Evolutionary conservation across 2,888 invertebrate species (phyloP).

Genomic region (Dione vanillae): DNA sequence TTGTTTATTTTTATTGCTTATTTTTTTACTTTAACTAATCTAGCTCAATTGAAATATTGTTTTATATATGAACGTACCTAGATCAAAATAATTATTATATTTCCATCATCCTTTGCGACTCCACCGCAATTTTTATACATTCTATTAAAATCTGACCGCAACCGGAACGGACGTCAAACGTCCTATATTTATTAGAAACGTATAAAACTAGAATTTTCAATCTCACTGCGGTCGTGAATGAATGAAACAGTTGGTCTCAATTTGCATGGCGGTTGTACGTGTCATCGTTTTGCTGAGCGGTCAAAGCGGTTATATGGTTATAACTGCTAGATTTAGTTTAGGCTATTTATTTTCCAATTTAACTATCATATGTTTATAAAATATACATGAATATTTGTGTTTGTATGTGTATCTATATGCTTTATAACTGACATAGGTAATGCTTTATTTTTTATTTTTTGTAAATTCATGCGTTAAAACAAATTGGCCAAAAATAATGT

Average conservation of each 20-base stretch:
- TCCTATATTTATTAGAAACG: conserved; percentile 26
- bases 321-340: conserved; percentile 17
- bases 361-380: not conserved
- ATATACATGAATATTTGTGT: too few relatives aligned
- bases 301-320: conserved; percentile 10
- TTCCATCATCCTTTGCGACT: not conserved
- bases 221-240: conserved; percentile 37
- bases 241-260: conserved; percentile 52
- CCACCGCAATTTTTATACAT: not conserved
- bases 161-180: conserved; percentile 9
- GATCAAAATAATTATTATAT: not conserved
- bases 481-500: too few relatives aligned
- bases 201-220: conserved; percentile 37
- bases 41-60: too few relatives aligned
- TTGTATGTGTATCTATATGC: too few relatives aligned
- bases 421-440: too few relatives aligned
- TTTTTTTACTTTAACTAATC: too few relatives aligned
- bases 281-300: conserved; percentile 41
- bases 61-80: too few relatives aligned
- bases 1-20: too few relatives aligned
- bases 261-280: conserved; percentile 55
- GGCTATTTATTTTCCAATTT: not conserved
- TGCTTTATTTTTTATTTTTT: too few relatives aligned
- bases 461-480: too few relatives aligned
- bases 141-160: conserved; percentile 14